phyloP scores from a whole-genome alignment of 2,113 vertebrate species.

The Lepus timidus region DNA sequence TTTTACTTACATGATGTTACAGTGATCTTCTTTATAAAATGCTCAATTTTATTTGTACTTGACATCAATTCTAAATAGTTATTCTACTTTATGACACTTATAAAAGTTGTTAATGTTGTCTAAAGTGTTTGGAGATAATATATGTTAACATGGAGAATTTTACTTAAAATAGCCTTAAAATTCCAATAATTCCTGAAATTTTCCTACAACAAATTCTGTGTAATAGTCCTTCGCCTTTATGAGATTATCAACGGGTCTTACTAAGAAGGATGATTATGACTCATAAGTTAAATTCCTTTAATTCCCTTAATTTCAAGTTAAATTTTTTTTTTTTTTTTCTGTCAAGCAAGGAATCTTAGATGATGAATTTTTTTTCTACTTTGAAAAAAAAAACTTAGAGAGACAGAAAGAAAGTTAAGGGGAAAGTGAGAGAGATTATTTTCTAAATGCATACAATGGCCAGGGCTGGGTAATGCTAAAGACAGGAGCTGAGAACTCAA shows the following conservation, averaged over 20 bases:
- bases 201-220: background rate
- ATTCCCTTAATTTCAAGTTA: background rate
- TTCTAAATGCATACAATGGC: no score
- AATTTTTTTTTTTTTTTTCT: background rate
- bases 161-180: background rate
- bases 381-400: no score
- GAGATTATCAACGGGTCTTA: background rate
- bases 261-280: background rate
- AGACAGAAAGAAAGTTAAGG: no score
- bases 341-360: background rate
- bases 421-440: no score
- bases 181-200: background rate
- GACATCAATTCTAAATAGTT: background rate
- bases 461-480: no score
- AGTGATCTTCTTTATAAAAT: background rate
- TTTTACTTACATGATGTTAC: background rate
- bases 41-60: background rate
- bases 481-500: no score
- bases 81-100: background rate
- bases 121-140: background rate
- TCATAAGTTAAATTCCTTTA: background rate
- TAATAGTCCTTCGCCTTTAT: no score
- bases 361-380: background rate
- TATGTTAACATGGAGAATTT: background rate
- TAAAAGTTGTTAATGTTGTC: background rate